Evolutionary conservation across 2,888 invertebrate genomes (phyloP).

Genomic region (Nephrotoma guestfalica): DNA sequence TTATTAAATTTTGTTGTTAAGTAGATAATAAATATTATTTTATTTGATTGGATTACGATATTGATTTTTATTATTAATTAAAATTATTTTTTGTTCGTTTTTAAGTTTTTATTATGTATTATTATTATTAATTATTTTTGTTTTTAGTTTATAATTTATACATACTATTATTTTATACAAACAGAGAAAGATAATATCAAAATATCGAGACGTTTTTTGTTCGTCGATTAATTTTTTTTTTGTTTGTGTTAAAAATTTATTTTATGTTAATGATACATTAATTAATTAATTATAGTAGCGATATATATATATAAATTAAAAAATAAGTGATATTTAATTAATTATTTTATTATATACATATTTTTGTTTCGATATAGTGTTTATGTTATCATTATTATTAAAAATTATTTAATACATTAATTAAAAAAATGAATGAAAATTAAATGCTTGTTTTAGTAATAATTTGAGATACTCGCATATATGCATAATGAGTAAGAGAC

Average conservation of each 20-base stretch:
- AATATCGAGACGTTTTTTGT: background rate
- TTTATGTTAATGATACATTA: background rate
- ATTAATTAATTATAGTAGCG: background rate
- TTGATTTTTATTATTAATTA: background rate
- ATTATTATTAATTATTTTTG: background rate
- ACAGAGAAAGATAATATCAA: background rate
- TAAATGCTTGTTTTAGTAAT: background rate
- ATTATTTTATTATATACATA: background rate
- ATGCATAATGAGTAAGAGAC: background rate
- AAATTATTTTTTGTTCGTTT: background rate
- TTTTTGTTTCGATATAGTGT: background rate
- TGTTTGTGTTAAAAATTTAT: background rate
- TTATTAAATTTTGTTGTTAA: background rate
- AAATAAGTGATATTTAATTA: background rate
- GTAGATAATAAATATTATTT: background rate
- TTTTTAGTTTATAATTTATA: background rate
- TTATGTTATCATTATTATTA: background rate
- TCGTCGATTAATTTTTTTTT: background rate
- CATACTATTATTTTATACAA: background rate
- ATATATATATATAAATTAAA: background rate
- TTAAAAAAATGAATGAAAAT: background rate
- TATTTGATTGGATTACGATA: background rate
- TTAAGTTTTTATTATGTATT: background rate
- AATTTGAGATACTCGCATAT: background rate
- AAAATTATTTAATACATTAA: background rate